Conservation (phyloP, 2,797 vertebrate species). For the Triplophysa bombifrons region DNA sequence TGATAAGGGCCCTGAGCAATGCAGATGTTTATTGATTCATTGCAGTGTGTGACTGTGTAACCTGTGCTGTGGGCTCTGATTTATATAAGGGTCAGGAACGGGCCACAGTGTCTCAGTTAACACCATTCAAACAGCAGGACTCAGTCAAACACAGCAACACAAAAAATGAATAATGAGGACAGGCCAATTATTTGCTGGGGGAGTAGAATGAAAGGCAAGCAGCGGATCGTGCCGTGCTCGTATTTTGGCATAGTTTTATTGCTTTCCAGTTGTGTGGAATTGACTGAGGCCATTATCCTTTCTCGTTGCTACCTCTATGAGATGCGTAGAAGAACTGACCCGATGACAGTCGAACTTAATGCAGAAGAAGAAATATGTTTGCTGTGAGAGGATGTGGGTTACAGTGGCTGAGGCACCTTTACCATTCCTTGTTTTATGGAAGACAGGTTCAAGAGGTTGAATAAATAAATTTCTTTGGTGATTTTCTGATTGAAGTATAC, state of each 20-base stretch:
- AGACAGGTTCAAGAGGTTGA: neutral
- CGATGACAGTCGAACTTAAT: slow-evolving; percentile 10
- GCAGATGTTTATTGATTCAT: slow-evolving; percentile 77
- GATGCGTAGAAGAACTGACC: neutral
- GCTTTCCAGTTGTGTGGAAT: slow-evolving; percentile 1
- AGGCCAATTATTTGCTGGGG: slow-evolving; percentile 30
- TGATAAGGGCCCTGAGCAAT: slow-evolving; percentile 71
- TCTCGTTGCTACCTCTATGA: slow-evolving; percentile 22
- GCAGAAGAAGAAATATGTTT: neutral
- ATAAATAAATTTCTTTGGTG: neutral
- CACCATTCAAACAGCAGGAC: slow-evolving; percentile 40
- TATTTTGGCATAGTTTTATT: slow-evolving; percentile 17
- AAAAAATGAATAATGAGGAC: slow-evolving; percentile 42
- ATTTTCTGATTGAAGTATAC: too few relatives aligned
- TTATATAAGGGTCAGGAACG: slow-evolving; percentile 51
- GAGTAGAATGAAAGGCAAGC: slow-evolving; percentile 29
- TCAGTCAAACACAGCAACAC: slow-evolving; percentile 26
- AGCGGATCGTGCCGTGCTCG: slow-evolving; percentile 29
- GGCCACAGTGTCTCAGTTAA: slow-evolving; percentile 43
- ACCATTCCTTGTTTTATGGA: neutral
- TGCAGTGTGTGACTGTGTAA: slow-evolving; percentile 55
- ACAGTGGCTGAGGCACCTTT: neutral
- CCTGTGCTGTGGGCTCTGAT: slow-evolving; percentile 52
- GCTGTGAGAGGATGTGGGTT: slow-evolving; percentile 5
- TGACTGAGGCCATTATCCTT: slow-evolving; percentile 26